Conservation (phyloP, 2,797 vertebrate genomes). For the Sardinella longiceps region DNA sequence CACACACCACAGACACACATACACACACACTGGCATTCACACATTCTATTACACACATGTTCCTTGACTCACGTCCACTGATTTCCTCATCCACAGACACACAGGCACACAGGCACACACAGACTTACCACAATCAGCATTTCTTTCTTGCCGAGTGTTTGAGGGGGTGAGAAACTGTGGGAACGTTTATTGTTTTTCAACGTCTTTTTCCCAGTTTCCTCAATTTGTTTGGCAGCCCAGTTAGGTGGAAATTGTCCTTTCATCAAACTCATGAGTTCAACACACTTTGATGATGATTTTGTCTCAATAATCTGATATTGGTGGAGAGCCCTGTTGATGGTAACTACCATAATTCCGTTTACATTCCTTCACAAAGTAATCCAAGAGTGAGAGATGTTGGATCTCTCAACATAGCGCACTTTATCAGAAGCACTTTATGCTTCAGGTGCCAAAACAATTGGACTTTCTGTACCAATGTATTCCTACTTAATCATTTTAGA, state of each 20-base stretch:
- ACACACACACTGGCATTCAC: conserved; percentile 39
- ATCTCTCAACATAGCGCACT: not conserved
- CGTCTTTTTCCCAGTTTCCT: conserved; percentile 12
- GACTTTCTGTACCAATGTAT: not conserved
- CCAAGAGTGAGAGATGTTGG: not conserved
- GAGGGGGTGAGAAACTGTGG: not conserved
- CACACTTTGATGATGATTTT: not conserved
- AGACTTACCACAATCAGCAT: conserved; percentile 21
- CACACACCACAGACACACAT: no score
- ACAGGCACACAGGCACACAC: not conserved
- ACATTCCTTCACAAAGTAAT: not conserved
- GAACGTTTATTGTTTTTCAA: not conserved
- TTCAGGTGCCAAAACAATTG: not conserved
- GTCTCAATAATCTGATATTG: not conserved
- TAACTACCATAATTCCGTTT: not conserved
- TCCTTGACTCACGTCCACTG: not conserved
- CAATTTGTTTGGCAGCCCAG: not conserved
- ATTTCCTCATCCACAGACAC: not conserved
- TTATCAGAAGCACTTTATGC: not conserved
- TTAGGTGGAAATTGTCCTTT: not conserved
- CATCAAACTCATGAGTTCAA: not conserved
- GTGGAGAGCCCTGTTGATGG: not conserved
- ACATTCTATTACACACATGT: not conserved
- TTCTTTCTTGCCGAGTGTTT: conserved; percentile 56
- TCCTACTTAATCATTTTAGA: not conserved